Evolutionary conservation across 30 jellyfish, hydroid and myxozoan species (phyloP).

Genomic region (Hydra vulgaris): DNA sequence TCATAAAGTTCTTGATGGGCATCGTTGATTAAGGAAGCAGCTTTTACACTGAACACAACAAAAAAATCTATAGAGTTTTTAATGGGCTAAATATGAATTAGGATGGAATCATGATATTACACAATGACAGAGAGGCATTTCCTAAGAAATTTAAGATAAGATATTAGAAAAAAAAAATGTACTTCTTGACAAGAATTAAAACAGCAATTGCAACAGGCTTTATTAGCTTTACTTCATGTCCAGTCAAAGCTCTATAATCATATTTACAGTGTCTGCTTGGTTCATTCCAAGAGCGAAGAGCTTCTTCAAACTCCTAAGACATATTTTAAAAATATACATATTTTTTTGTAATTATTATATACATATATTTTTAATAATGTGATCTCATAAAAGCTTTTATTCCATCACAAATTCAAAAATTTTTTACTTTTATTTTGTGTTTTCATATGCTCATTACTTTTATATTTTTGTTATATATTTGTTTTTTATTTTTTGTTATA

Average conservation of each 20-base stretch:
- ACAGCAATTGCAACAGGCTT: conserved; percentile 50
- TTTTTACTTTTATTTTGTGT: not conserved
- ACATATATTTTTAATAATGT: no score
- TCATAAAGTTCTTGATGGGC: conserved; percentile 91
- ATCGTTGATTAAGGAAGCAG: conserved; percentile 92
- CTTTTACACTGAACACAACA: conserved; percentile 52
- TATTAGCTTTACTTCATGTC: conserved; percentile 48
- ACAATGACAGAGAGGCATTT: no score
- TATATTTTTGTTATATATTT: no score
- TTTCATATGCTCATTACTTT: no score
- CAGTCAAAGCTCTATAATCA: conserved; percentile 59
- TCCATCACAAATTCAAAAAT: no score
- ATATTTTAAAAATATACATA: not conserved
- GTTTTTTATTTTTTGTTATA: no score
- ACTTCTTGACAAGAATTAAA: conserved; percentile 83
- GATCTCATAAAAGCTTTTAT: no score
- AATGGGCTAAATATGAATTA: not conserved
- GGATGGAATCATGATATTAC: no score
- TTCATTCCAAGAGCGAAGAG: conserved; percentile 98
- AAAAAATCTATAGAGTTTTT: not conserved
- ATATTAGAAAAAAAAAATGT: not conserved
- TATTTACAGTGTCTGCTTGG: conserved; percentile 42
- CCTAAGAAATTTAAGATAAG: no score
- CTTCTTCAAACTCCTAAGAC: conserved; percentile 84
- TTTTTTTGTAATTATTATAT: no score